Conservation (phyloP, 2,797 vertebrate species). For the Astyanax mexicanus region DNA sequence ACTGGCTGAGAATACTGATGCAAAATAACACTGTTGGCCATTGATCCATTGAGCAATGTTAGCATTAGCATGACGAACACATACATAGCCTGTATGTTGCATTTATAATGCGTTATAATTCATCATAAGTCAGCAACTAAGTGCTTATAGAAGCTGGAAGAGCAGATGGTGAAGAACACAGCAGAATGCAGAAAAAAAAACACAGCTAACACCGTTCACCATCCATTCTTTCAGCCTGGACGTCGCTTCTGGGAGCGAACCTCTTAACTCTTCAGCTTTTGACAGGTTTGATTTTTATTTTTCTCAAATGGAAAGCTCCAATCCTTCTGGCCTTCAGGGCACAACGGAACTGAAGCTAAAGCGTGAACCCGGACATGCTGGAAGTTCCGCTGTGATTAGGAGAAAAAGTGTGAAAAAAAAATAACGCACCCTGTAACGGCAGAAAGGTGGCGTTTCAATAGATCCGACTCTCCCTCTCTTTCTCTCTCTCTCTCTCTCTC, state of each 20-base stretch:
- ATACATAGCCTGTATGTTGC: neutral
- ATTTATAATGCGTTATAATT: neutral
- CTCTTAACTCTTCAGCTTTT: slow-evolving; percentile 1
- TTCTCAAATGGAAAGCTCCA: neutral
- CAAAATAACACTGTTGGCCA: too few relatives aligned
- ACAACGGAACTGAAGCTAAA: neutral
- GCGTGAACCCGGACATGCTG: neutral
- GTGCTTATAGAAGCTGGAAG: neutral
- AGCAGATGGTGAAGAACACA: slow-evolving; percentile 9
- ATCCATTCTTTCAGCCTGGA: neutral
- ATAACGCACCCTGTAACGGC: neutral
- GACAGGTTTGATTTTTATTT: slow-evolving; percentile 1
- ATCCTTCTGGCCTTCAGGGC: neutral
- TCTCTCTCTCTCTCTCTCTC: too few relatives aligned
- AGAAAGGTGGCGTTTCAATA: neutral
- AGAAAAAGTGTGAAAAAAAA: neutral
- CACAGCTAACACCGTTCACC: neutral
- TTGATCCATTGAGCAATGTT: neutral
- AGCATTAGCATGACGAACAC: neutral
- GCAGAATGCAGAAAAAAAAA: slow-evolving; percentile 9
- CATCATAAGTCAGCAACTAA: neutral
- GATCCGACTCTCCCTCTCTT: slow-evolving; percentile 49
- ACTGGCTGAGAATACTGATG: too few relatives aligned
- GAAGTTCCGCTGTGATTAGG: neutral
- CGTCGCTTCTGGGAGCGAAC: neutral